phyloP scores from a whole-genome alignment of 2,113 vertebrate species.

The Peromyscus maniculatus region DNA sequence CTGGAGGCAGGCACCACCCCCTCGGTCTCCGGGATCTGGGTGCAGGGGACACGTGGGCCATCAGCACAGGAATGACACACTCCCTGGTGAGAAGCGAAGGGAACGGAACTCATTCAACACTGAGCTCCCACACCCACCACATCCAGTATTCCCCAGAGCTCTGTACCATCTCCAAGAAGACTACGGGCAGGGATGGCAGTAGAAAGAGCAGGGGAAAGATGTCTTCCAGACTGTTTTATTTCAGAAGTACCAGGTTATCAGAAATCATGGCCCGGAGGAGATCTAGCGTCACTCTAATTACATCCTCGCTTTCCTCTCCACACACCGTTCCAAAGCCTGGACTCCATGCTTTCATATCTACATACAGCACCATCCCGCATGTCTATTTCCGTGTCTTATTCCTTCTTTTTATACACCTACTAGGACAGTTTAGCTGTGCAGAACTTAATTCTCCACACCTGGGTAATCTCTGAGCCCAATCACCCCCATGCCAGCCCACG shows the following conservation, averaged over 20 bases:
- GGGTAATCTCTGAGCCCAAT: neutral
- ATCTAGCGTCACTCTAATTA: neutral
- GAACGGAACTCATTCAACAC: neutral
- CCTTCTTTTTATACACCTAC: neutral
- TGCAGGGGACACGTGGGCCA: neutral
- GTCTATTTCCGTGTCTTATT: neutral
- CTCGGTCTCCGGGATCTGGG: neutral
- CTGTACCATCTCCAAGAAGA: slow-evolving; percentile 38
- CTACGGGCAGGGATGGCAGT: neutral
- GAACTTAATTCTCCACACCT: slow-evolving; percentile 2
- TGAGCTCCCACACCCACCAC: slow-evolving; percentile 3
- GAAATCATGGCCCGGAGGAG: slow-evolving; percentile 16
- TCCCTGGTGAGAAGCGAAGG: slow-evolving; percentile 4
- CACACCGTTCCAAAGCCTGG: neutral
- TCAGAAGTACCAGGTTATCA: slow-evolving; percentile 39
- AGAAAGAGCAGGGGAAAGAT: neutral
- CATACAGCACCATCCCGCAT: neutral
- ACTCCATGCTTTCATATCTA: neutral
- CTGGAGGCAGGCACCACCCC: neutral
- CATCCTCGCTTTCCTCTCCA: neutral
- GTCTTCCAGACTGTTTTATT: slow-evolving; percentile 54
- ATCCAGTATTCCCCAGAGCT: neutral
- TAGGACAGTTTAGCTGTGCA: neutral
- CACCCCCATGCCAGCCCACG: neutral
- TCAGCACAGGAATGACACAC: neutral